Conservation (phyloP, 2,113 vertebrate species). For the Lichenostomus cassidix region DNA sequence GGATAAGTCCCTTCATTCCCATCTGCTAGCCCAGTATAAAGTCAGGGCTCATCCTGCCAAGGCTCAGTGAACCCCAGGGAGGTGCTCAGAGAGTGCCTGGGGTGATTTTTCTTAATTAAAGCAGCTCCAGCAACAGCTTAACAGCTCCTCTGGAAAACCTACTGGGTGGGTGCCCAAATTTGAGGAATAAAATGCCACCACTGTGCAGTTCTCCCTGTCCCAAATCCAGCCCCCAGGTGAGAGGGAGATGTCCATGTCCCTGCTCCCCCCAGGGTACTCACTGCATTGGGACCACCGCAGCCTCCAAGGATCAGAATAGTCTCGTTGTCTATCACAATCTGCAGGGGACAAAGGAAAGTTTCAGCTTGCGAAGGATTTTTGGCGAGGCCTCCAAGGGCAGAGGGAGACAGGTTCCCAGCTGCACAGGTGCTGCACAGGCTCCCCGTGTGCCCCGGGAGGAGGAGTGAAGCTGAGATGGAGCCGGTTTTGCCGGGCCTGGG, state of each 20-base stretch:
- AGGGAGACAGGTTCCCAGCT: not conserved
- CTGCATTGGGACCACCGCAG: slow-evolving; percentile 97
- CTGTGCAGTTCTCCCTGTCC: rapidly evolving
- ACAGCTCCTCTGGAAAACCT: not conserved
- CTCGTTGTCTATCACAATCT: slow-evolving; percentile 93
- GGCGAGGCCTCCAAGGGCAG: not conserved
- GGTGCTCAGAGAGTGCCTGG: not conserved
- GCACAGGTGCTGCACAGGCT: rapidly evolving
- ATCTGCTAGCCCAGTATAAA: not conserved
- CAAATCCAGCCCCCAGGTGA: not conserved
- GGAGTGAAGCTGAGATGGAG: not conserved
- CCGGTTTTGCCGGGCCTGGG: not conserved
- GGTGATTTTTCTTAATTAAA: not conserved
- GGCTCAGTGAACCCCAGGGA: not conserved
- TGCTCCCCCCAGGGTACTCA: slow-evolving; percentile 71
- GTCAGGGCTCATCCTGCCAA: not conserved
- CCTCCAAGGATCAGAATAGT: slow-evolving; percentile 94
- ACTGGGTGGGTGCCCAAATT: not conserved
- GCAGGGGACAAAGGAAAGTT: not conserved
- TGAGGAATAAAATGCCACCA: not conserved
- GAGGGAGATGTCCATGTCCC: not conserved
- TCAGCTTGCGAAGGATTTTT: rapidly evolving
- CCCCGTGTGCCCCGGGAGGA: rapidly evolving
- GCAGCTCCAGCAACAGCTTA: not conserved
- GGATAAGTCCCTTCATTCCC: not conserved